Percentiles rank a stretch among this genome's conserved stretches.
phyloP scores from a whole-genome alignment of 2,888 invertebrate genomes.

The Drosophila ezoana region DNA sequence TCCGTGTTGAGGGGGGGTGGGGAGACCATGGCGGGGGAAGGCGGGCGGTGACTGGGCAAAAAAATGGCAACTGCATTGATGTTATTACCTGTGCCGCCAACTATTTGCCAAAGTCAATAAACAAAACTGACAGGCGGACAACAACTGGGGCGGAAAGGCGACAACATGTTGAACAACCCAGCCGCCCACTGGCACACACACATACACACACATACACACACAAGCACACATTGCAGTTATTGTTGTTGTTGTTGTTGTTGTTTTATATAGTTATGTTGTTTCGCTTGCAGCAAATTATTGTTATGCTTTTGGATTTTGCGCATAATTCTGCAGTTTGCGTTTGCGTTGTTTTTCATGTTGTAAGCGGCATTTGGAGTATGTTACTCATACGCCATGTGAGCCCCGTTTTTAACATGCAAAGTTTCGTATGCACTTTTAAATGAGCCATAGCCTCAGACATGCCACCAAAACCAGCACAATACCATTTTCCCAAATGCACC shows the following conservation, averaged over 20 bases:
- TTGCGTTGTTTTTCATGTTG: constrained; percentile 39
- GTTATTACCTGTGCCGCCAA: constrained; percentile 80
- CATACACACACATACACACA: not conserved
- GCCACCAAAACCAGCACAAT: constrained; percentile 18
- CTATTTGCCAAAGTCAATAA: constrained; percentile 81
- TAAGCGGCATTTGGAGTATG: constrained; percentile 71
- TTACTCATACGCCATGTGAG: constrained; percentile 75
- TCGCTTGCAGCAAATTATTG: constrained; percentile 70
- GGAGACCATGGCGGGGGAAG: not conserved
- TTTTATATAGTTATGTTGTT: constrained; percentile 41
- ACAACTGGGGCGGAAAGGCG: constrained; percentile 40
- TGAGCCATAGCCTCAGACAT: constrained; percentile 71
- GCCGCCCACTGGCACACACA: not conserved
- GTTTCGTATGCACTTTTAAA: constrained; percentile 65
- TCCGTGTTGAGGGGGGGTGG: not conserved
- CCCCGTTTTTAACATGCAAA: constrained; percentile 40
- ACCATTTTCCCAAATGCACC: not conserved
- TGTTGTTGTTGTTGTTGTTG: constrained; percentile 1
- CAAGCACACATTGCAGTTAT: constrained; percentile 38
- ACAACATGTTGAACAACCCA: constrained; percentile 35
- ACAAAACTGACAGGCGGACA: constrained; percentile 70
- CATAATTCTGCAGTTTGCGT: constrained; percentile 74
- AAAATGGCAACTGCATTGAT: constrained; percentile 81
- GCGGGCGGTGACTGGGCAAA: constrained; percentile 40
- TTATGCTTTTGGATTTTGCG: constrained; percentile 79